phyloP scores from a whole-genome alignment of 2,797 vertebrate species.

The Darevskia nairensis region DNA sequence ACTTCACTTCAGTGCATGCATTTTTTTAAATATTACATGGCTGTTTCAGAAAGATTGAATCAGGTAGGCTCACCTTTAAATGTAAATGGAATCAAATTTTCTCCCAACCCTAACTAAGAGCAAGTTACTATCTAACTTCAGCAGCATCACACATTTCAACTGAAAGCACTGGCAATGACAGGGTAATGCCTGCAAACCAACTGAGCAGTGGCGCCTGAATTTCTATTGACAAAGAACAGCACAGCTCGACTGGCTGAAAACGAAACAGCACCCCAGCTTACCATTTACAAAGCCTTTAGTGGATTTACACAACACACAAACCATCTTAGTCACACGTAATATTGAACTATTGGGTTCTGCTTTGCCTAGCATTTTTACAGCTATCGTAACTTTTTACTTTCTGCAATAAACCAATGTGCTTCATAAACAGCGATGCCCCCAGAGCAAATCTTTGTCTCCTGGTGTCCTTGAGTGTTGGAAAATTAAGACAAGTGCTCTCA shows the following conservation, averaged over 20 bases:
- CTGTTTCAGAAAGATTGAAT: too few species aligned
- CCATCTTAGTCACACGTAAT: not conserved
- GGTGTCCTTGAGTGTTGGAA: not conserved
- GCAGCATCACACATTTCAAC: too few species aligned
- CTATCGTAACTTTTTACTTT: not conserved
- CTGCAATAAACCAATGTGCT: not conserved
- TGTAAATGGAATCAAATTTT: too few species aligned
- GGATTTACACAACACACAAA: slow-evolving; percentile 10
- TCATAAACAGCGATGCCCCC: not conserved
- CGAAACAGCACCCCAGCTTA: not conserved
- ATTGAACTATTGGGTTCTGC: not conserved
- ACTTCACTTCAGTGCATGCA: too few species aligned
- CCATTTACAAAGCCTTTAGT: slow-evolving; percentile 17
- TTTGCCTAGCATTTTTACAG: not conserved
- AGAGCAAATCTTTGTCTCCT: not conserved
- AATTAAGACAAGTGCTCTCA: not conserved
- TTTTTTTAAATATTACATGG: too few species aligned
- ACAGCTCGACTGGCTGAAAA: not conserved
- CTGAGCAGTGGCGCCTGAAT: not conserved
- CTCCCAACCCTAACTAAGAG: too few species aligned
- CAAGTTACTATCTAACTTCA: too few species aligned
- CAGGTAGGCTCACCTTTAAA: too few species aligned
- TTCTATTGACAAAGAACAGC: not conserved
- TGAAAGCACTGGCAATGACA: too few species aligned
- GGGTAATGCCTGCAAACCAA: too few species aligned